A percentile compares a stretch with the other conserved stretches of the same genome.
These are phyloP conservation scores for Catharus fuscescens DNA, from an alignment of 2,113 vertebrate genomes.

Conservation along the genomic window DNA sequence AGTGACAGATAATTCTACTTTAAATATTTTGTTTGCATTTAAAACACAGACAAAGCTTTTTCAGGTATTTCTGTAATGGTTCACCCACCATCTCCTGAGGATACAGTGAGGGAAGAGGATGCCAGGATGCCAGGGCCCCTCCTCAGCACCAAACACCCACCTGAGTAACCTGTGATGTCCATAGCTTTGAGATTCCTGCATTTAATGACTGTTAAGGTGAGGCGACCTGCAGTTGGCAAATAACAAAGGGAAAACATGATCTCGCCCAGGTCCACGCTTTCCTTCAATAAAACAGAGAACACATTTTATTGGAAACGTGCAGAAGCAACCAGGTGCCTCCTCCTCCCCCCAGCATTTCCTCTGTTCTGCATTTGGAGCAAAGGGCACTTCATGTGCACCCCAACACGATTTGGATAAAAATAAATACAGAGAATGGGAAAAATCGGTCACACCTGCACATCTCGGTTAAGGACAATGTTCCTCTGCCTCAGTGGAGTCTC, in stretches of 20 bases:
- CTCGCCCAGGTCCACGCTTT: slow-evolving; percentile 97
- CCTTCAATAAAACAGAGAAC: slow-evolving; percentile 81
- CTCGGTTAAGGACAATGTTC: not conserved
- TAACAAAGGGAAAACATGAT: slow-evolving; percentile 99
- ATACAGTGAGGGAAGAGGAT: not conserved
- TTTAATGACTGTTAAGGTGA: slow-evolving; percentile 97
- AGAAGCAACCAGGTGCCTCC: not conserved
- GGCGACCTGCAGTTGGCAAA: slow-evolving; percentile 94
- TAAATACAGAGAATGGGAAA: not conserved
- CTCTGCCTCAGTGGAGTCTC: not conserved
- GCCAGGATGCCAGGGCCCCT: not conserved
- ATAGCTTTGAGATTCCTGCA: slow-evolving; percentile 99
- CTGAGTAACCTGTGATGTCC: slow-evolving; percentile 99
- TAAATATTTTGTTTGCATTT: not conserved
- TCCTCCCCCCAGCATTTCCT: not conserved
- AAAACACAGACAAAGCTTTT: not conserved
- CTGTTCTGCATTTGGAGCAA: not conserved
- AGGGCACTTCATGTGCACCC: not conserved
- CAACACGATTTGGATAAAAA: not conserved
- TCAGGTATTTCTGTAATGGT: not conserved
- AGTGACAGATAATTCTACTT: not conserved
- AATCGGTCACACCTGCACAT: not conserved
- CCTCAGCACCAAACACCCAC: slow-evolving; percentile 58
- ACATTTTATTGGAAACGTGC: not conserved
- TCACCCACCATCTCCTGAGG: not conserved